Percentiles rank a stretch among this genome's conserved stretches.
These are phyloP conservation scores for Zosterops japonicus DNA, from an alignment of 2,113 vertebrate genomes.

Conservation along the genomic window DNA sequence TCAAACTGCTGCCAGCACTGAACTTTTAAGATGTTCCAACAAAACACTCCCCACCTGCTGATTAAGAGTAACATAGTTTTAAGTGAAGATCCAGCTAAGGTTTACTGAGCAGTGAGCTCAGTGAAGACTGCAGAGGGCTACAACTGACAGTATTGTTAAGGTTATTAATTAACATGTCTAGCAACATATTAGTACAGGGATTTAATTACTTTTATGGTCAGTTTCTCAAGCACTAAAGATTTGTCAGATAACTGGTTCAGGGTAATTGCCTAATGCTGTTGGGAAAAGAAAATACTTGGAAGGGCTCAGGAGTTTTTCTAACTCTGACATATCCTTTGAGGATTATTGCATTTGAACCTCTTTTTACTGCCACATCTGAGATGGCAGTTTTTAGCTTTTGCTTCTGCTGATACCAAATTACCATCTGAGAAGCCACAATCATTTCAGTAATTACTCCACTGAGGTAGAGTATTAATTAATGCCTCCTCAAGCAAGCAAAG, in stretches of 20 bases:
- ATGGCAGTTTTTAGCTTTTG: background rate
- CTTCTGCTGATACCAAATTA: background rate
- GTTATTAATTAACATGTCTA: slow-evolving; percentile 13
- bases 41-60: background rate
- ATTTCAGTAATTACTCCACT: background rate
- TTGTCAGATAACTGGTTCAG: background rate
- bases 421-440: background rate
- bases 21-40: background rate
- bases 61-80: background rate
- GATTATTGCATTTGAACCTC: background rate
- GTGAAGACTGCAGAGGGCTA: background rate
- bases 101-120: background rate
- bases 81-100: background rate
- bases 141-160: background rate
- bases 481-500: background rate
- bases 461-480: background rate
- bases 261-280: background rate
- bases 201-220: slow-evolving; percentile 1
- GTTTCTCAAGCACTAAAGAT: background rate
- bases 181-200: background rate
- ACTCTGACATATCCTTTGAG: background rate
- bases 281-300: background rate
- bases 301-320: background rate
- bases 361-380: background rate
- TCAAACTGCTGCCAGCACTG: background rate